A percentile compares a stretch with the other conserved stretches of the same genome.
phyloP scores from a whole-genome alignment of 2,888 invertebrate species.

The Epinotia demarniana region DNA sequence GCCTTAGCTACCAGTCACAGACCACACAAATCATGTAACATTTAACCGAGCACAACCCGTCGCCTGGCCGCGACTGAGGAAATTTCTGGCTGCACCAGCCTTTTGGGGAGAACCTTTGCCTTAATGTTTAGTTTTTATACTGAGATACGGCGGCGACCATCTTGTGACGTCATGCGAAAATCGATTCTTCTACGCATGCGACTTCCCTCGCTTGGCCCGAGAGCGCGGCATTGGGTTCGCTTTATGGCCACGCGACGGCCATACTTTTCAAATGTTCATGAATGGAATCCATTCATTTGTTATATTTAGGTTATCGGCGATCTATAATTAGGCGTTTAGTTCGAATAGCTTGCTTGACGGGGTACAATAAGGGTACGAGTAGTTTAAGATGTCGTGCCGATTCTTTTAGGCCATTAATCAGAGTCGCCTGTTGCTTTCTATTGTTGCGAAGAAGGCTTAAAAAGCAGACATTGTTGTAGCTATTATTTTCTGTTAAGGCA shows the following conservation, averaged over 20 bases:
- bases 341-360: constrained; percentile 6
- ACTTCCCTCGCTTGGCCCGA: constrained; percentile 74
- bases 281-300: constrained; percentile 79
- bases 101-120: constrained; percentile 57
- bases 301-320: constrained; percentile 63
- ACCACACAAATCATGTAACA: constrained; percentile 51
- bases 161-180: constrained; percentile 81
- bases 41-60: constrained; percentile 9
- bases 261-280: constrained; percentile 72
- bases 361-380: constrained; percentile 12
- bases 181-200: constrained; percentile 78
- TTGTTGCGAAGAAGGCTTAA: constrained; percentile 4
- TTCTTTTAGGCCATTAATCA: constrained; percentile 6
- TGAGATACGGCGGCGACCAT: constrained; percentile 65
- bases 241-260: constrained; percentile 66
- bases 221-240: constrained; percentile 65
- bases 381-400: constrained; percentile 8
- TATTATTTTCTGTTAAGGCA: neutral
- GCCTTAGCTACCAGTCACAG: constrained; percentile 66
- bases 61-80: constrained; percentile 3
- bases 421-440: constrained; percentile 31
- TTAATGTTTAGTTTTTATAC: constrained; percentile 72
- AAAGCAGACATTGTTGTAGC: neutral
- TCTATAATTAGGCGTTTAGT: constrained; percentile 35
- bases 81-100: constrained; percentile 30